A percentile compares a stretch with the other conserved stretches of the same genome.
These are phyloP conservation scores for Pterois miles DNA, from an alignment of 2,797 vertebrate genomes.

Conservation along the genomic window DNA sequence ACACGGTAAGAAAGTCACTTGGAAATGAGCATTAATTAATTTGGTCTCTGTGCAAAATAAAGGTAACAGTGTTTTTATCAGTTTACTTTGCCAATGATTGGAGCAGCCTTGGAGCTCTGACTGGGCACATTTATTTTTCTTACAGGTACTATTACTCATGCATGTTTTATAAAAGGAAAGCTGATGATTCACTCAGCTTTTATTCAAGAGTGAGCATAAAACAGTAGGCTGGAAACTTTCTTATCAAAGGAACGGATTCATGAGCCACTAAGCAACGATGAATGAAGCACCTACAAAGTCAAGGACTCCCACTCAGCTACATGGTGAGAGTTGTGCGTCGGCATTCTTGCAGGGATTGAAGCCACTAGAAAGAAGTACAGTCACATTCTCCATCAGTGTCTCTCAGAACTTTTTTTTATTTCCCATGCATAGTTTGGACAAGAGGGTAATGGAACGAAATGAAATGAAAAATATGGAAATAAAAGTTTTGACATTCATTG, in stretches of 20 bases:
- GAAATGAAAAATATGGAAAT: constrained; percentile 54
- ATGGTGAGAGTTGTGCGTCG: neutral
- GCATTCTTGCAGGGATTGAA: neutral
- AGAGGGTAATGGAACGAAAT: constrained; percentile 85
- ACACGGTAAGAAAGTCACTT: neutral
- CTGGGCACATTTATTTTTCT: constrained; percentile 24
- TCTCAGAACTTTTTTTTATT: constrained; percentile 85
- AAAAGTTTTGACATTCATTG: constrained; percentile 80
- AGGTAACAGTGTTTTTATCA: neutral
- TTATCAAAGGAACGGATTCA: constrained; percentile 36
- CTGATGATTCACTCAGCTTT: constrained; percentile 55
- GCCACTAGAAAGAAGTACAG: constrained; percentile 19
- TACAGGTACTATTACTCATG: constrained; percentile 23
- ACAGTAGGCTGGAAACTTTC: neutral
- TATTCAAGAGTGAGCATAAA: neutral
- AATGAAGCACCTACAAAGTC: constrained; percentile 14
- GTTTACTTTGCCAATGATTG: constrained; percentile 17
- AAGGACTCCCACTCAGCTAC: constrained; percentile 25
- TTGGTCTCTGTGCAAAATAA: neutral
- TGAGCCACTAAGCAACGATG: neutral
- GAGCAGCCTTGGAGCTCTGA: constrained; percentile 57
- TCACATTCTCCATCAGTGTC: constrained; percentile 70
- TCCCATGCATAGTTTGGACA: constrained; percentile 91
- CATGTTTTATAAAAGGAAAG: constrained; percentile 23
- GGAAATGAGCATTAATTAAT: neutral